Conservation (phyloP, 2,113 vertebrate species). For the Diphyllodes magnificus region DNA sequence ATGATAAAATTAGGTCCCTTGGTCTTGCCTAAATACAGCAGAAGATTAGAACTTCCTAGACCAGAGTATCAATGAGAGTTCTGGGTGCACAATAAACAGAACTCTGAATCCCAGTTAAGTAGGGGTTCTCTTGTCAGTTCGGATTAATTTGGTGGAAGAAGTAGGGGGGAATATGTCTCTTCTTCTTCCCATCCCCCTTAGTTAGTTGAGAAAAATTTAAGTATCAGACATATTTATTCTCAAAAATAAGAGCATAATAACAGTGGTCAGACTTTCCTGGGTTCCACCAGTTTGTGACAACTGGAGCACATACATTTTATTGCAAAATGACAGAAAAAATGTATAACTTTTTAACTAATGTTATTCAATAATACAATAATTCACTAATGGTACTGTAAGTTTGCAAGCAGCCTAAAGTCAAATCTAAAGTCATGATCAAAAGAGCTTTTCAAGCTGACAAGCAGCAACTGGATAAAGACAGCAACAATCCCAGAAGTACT, state of each 20-base stretch:
- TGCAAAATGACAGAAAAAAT: not conserved
- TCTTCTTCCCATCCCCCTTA: rapidly evolving
- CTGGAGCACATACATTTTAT: not conserved
- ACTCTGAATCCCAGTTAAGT: not conserved
- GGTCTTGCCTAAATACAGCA: not conserved
- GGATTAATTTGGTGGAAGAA: not conserved
- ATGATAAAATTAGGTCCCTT: not conserved
- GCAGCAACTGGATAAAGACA: not conserved
- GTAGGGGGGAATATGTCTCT: not conserved
- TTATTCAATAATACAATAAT: not conserved
- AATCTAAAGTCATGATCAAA: not conserved
- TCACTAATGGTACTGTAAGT: not conserved
- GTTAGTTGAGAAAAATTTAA: not conserved
- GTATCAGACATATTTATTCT: not conserved
- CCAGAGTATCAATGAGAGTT: not conserved
- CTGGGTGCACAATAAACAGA: not conserved
- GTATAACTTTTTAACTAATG: not conserved
- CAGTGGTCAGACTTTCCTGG: not conserved
- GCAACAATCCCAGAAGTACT: not conserved
- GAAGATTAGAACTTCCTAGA: not conserved
- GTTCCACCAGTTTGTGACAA: not conserved
- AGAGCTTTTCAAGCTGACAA: not conserved
- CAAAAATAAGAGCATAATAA: not conserved
- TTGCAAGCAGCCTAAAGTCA: not conserved
- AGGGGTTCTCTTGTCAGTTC: not conserved